A percentile compares a stretch with the other conserved stretches of the same genome.
phyloP scores from a whole-genome alignment of 2,797 vertebrate genomes.

The Champsocephalus esox region DNA sequence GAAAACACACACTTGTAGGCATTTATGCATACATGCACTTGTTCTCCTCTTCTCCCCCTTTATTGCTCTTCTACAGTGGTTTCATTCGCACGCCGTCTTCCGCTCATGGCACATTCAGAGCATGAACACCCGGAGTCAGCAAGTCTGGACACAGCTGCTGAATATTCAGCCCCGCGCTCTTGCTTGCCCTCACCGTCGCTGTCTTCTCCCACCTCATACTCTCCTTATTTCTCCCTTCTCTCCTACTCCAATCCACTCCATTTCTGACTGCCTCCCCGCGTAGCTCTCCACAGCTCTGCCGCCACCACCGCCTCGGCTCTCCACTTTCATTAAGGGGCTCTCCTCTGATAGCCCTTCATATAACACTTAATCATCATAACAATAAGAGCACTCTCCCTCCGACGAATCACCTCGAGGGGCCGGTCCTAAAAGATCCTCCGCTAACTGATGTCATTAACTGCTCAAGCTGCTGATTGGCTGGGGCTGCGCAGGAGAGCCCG shows the following conservation, averaged over 20 bases:
- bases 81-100: conserved; percentile 47
- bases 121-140: conserved; percentile 81
- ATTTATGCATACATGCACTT: conserved; percentile 36
- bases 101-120: conserved; percentile 76
- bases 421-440: conserved; percentile 65
- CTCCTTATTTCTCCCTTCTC: conserved; percentile 2
- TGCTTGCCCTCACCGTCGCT: conserved; percentile 47
- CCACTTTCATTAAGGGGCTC: conserved; percentile 83
- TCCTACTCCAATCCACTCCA: conserved; percentile 25
- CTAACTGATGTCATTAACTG: conserved; percentile 79
- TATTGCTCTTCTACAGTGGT: conserved; percentile 32
- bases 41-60: conserved; percentile 34
- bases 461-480: conserved; percentile 64
- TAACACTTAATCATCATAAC: conserved; percentile 85
- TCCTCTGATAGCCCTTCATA: conserved; percentile 85
- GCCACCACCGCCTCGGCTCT: conserved; percentile 63
- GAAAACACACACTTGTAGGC: conserved; percentile 16
- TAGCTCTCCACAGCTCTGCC: conserved; percentile 42
- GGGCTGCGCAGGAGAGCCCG: conserved; percentile 39
- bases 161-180: conserved; percentile 75
- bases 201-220: conserved; percentile 56
- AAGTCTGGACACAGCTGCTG: conserved; percentile 82
- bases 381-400: conserved; percentile 77
- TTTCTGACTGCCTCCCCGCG: conserved; percentile 27
- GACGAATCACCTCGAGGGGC: conserved; percentile 77